Evolutionary conservation across 2,113 vertebrate species (phyloP).

Genomic region (Ceratotherium simum): DNA sequence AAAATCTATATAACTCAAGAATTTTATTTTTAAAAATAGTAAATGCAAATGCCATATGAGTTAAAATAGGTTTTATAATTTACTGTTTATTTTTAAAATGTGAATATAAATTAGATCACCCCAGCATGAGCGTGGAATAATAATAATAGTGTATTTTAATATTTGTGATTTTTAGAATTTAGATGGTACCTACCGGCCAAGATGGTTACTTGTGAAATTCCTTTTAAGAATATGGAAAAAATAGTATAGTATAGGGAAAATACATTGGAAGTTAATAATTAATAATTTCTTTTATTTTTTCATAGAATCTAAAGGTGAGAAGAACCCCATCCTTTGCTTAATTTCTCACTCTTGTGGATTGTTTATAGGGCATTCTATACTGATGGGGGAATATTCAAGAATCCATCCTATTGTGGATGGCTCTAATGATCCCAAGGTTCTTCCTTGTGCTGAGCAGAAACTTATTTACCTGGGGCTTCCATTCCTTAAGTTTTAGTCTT

Average conservation of each 20-base stretch:
- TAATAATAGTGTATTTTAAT: not conserved
- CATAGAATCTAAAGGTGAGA: not conserved
- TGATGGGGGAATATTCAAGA: not conserved
- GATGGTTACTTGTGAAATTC: not conserved
- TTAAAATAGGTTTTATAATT: not conserved
- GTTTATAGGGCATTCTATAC: not conserved
- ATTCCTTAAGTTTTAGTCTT: not conserved
- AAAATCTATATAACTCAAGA: not conserved
- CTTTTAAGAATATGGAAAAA: not conserved
- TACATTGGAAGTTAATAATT: not conserved
- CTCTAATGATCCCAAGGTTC: not conserved
- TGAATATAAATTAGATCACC: not conserved
- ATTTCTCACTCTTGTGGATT: not conserved
- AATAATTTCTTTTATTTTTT: not conserved
- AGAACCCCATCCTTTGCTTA: not conserved
- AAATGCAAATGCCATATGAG: not conserved
- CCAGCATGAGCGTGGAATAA: not conserved
- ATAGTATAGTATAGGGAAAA: not conserved
- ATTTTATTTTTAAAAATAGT: not conserved
- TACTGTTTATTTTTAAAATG: not conserved
- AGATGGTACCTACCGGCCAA: not conserved
- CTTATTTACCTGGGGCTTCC: not conserved
- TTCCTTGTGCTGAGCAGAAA: not conserved
- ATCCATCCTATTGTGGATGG: not conserved
- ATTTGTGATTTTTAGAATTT: not conserved